Evolutionary conservation across 37 sponge, comb jelly and placozoan species (phyloP), one percentile per base, ranked within the genome.

Genomic region (Tethya wilhelma): DNA sequence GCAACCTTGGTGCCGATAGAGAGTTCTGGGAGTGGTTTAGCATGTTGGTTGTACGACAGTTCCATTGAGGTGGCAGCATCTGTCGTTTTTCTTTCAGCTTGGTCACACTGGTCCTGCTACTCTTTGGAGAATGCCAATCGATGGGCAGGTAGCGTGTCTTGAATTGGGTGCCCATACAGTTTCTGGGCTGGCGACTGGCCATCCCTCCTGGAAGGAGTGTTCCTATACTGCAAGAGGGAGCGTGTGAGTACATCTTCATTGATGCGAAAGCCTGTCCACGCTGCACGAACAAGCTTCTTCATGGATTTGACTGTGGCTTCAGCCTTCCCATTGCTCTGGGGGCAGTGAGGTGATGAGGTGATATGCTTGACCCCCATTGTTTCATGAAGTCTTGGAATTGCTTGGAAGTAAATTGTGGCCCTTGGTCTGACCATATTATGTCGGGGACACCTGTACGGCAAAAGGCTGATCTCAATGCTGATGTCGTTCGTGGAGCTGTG

Each of bases 231-330:
- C n/a, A n/a, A n/a, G n/a, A n/a, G n/a, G n/a, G n/a, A n/a, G n/a
- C n/a, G n/a, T n/a, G n/a, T n/a, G 19, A 78, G 45, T 40, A 64
- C 42, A 39, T 64, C 49, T 14, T 25, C 34, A 33, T 73, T 56
- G 31, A 73, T 53, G 36, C 40, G 25, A 8, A 32, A 14, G 34
- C 44, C 40, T 8, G 31, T 59, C 62, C 64, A 76, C 4, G 77
- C 39, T 76, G 62, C 42, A 22, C 62, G 77, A 59, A 76, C 59
- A 6, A 76, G 7, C 64, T 59, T 58, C 38, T 76, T 76, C 43
- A 76, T 59, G 4, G 77, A 33, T 34, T 76, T 76, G 57, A 73
- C 75, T 55, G 71, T 69, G 71, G 71, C 38, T 42, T 59, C 38
- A n/a, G n/a, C n/a, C n/a, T n/a, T n/a, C n/a, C n/a, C n/a, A n/a